Percentiles rank a stretch among this genome's conserved stretches.
These are phyloP conservation scores for Metacarcinus magister DNA, from an alignment of 2,888 invertebrate genomes.

Conservation along the genomic window DNA sequence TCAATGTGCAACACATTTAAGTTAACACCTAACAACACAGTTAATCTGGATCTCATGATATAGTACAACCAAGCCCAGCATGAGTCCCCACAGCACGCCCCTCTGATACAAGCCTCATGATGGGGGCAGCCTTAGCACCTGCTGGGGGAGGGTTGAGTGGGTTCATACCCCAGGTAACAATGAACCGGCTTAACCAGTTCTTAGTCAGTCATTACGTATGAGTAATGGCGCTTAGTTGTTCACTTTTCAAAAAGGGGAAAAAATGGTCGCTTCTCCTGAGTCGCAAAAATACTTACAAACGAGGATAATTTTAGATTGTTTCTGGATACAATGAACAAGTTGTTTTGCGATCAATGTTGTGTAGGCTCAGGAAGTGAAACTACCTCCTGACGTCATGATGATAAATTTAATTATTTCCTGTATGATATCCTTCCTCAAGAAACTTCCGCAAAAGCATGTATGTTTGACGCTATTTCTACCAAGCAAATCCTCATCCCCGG, in stretches of 20 bases:
- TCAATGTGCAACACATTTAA: not conserved
- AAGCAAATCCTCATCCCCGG: not conserved
- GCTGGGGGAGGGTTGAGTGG: too few species aligned
- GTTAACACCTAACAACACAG: not conserved
- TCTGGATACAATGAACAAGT: too few species aligned
- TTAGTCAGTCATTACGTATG: not conserved
- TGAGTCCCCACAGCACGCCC: not conserved
- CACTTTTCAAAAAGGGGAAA: not conserved
- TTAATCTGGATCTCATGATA: not conserved
- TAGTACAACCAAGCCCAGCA: not conserved
- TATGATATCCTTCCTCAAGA: not conserved
- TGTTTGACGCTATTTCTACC: not conserved
- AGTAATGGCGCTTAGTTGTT: not conserved
- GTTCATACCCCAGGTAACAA: too few species aligned
- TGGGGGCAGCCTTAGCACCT: not conserved
- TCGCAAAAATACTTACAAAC: not conserved
- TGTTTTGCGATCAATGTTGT: not conserved
- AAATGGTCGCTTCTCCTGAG: not conserved
- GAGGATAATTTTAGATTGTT: not conserved
- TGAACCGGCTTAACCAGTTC: not conserved
- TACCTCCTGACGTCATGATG: not conserved
- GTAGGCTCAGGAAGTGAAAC: not conserved
- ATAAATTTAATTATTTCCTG: not conserved
- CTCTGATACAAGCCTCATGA: not conserved
- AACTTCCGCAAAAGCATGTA: not conserved